phyloP scores from a whole-genome alignment of 2,113 vertebrate genomes.

The Pelecanoides urinatrix region DNA sequence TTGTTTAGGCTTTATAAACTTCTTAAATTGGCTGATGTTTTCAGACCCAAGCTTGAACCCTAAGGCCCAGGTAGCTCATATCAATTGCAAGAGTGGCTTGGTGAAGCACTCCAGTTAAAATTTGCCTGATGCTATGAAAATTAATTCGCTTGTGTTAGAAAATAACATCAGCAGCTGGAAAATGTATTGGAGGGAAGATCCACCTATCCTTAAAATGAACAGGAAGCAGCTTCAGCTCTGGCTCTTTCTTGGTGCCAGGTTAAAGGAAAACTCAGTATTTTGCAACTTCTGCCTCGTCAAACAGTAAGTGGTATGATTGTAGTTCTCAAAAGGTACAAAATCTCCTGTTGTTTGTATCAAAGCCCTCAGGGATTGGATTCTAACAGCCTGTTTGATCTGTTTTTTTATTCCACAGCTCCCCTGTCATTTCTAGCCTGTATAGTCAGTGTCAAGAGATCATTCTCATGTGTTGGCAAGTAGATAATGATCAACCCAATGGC shows the following conservation, averaged over 20 bases:
- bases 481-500: not conserved
- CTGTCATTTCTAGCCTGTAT: not conserved
- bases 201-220: not conserved
- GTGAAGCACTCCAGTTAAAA: slow-evolving; percentile 20
- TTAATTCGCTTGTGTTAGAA: slow-evolving; percentile 18
- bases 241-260: not conserved
- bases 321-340: not conserved
- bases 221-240: slow-evolving; percentile 12
- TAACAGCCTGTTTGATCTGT: not conserved
- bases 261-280: not conserved
- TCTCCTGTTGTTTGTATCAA: not conserved
- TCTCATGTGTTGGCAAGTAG: not conserved
- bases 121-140: slow-evolving; percentile 23
- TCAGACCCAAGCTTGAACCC: slow-evolving; percentile 17
- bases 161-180: slow-evolving; percentile 37
- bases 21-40: slow-evolving; percentile 2
- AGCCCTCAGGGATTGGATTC: not conserved
- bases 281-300: not conserved
- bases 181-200: not conserved
- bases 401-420: not conserved
- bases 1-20: slow-evolving; percentile 29
- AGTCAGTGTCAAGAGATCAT: not conserved
- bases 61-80: slow-evolving; percentile 12
- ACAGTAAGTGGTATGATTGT: not conserved
- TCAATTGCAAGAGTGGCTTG: slow-evolving; percentile 15